These are phyloP conservation scores for Catalaphyllia jardinei DNA, from an alignment of 64 coral and sea anemone genomes.

Conservation along the genomic window DNA sequence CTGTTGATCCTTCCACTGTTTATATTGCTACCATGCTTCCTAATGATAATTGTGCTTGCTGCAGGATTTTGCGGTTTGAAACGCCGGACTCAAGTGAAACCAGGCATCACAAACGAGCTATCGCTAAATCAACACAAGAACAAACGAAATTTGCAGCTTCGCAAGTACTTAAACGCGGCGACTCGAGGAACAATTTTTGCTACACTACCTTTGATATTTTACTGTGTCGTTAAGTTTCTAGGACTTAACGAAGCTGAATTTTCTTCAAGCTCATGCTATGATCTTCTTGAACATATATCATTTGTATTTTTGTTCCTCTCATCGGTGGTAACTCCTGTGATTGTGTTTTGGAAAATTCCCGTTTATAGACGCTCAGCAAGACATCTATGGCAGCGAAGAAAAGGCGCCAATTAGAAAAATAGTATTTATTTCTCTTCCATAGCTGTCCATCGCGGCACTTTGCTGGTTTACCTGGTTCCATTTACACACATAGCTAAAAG, in stretches of 20 bases:
- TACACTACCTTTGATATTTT: neutral
- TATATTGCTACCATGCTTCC: neutral
- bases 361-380: neutral
- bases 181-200: neutral
- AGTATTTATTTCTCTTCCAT: too few species aligned
- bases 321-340: neutral
- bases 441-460: neutral
- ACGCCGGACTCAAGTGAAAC: neutral
- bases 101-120: neutral
- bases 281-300: neutral
- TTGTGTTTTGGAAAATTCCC: neutral
- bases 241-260: neutral
- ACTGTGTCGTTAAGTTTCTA: neutral
- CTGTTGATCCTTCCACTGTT: neutral
- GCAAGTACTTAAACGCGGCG: neutral
- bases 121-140: neutral
- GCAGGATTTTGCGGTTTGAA: neutral
- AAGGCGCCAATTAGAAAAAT: neutral
- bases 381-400: constrained; percentile 9
- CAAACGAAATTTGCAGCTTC: neutral
- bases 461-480: too few species aligned
- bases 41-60: neutral
- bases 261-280: neutral
- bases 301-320: neutral
- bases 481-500: too few species aligned